A percentile compares a stretch with the other conserved stretches of the same genome.
Conservation (phyloP, 2,888 invertebrate genomes). For the Chrysodeixis includens region DNA sequence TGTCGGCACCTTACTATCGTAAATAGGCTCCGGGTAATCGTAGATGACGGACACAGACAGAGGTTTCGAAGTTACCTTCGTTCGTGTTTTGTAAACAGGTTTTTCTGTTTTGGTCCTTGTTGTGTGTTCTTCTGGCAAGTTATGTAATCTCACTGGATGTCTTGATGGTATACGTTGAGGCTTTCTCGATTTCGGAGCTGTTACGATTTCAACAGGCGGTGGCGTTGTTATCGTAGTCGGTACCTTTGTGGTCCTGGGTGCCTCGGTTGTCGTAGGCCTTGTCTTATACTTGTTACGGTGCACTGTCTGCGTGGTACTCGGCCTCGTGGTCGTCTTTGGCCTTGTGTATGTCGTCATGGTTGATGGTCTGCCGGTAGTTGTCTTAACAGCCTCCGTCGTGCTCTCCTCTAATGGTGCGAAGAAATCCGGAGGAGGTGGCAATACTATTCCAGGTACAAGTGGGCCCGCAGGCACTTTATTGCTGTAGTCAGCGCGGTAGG, state of each 20-base stretch:
- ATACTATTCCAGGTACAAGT: conserved; percentile 95
- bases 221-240: conserved; percentile 81
- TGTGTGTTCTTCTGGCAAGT: conserved; percentile 77
- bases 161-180: conserved; percentile 82
- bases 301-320: conserved; percentile 71
- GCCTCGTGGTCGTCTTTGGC: conserved; percentile 76
- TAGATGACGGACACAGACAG: conserved; percentile 85
- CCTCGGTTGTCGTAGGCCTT: conserved; percentile 80
- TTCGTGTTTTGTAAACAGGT: conserved; percentile 82
- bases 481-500: conserved; percentile 94
- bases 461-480: conserved; percentile 95
- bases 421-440: conserved; percentile 96
- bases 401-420: conserved; percentile 92
- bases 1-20: conserved; percentile 81
- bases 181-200: conserved; percentile 78
- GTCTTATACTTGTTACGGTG: conserved; percentile 81
- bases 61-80: conserved; percentile 86
- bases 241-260: conserved; percentile 77
- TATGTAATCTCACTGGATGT: conserved; percentile 82
- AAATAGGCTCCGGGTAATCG: conserved; percentile 83
- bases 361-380: conserved; percentile 71
- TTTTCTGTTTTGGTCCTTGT: conserved; percentile 83
- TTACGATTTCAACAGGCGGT: conserved; percentile 78
- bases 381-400: conserved; percentile 72
- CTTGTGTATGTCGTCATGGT: conserved; percentile 67